Conservation (phyloP, 2,797 vertebrate species). For the Eulemur rubriventer region DNA sequence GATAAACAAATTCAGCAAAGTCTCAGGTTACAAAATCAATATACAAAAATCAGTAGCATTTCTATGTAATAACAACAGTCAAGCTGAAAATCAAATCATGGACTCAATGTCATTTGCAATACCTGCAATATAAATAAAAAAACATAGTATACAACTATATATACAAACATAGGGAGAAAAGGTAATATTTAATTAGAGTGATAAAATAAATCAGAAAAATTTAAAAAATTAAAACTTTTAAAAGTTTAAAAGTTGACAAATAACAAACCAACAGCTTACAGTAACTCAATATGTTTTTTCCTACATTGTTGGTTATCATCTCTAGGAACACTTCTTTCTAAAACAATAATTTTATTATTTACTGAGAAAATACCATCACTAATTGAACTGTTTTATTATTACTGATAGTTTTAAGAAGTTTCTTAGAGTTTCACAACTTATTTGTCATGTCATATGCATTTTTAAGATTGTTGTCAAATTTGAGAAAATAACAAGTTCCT, state of each 20-base stretch:
- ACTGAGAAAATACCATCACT: not conserved
- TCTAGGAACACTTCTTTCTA: not conserved
- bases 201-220: not conserved
- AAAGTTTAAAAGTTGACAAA: not conserved
- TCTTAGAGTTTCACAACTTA: not conserved
- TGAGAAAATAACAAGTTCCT: not conserved
- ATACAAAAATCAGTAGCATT: no score
- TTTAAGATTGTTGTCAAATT: not conserved
- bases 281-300: not conserved
- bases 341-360: not conserved
- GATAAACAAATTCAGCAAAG: no score
- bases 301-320: not conserved
- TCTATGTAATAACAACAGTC: no score
- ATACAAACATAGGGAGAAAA: slow-evolving; percentile 35
- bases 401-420: not conserved
- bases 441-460: not conserved
- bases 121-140: not conserved
- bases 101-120: no score
- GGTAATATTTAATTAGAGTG: not conserved
- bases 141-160: not conserved
- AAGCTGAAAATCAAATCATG: no score
- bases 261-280: not conserved
- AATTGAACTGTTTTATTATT: not conserved
- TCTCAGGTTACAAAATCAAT: no score
- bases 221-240: not conserved